Evolutionary conservation across 2,797 vertebrate genomes (phyloP), one percentile per base, ranked within the genome.

Genomic region (Rousettus madagascariensis): DNA sequence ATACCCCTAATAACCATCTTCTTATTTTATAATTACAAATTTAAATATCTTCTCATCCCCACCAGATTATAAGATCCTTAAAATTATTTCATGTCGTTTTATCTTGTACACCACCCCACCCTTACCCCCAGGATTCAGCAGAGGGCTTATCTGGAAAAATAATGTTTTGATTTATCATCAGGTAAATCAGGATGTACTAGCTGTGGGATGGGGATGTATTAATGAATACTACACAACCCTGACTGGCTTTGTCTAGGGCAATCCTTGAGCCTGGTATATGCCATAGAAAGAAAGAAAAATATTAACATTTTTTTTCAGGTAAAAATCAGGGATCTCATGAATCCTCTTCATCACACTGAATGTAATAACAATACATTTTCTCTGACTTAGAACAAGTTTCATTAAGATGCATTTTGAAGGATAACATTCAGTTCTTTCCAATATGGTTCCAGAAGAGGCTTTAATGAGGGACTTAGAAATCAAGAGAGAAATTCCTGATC

Each of bases 361-460:
- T 71, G 8, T 24, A 78, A 59, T 66, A 83, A 90, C 22, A 84
- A 79, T n/a, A 16, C 8, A 68, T 85, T 61, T 85, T 75, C 55
- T 85, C 20, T 43, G 92, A 41, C 7, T 82, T 90, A 93, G 75
- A 90, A 91, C 79, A 96, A 63, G 11, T 83, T 79, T 96, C 55
- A 87, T 72, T 72, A 94, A 72, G 28, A 74, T 77, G 7, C 28
- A 61, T 92, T 94, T 90, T 93, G 20, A 92, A 88, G 43, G n/a
- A 83, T 82, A 88, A 41, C 1, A 94, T 41, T 20, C 1, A 75
- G 5, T 72, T 78, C 16, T 94, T 92, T 82, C 68, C 72, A 79
- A 66, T n/a, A 61, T 57, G 72, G 38, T 24, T 84, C 49, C 17
- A 78, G 33, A 71, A 84, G 68, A 84, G 17, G 41, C 5, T 55